phyloP scores from a whole-genome alignment of 2,888 invertebrate genomes.

The Agrochola lychnidis region DNA sequence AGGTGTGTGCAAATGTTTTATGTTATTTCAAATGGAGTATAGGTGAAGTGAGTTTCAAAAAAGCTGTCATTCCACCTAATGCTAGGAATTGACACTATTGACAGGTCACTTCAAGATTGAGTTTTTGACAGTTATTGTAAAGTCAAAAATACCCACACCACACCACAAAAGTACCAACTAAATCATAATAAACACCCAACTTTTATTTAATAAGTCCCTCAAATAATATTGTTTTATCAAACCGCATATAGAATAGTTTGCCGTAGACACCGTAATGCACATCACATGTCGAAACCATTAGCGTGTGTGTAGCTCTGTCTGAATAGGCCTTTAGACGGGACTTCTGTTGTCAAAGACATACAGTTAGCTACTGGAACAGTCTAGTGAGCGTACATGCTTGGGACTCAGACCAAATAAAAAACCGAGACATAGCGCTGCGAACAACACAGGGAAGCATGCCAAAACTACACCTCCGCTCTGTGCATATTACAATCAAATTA shows the following conservation, averaged over 20 bases:
- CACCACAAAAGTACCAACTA: background rate
- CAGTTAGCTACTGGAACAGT: slow-evolving; percentile 30
- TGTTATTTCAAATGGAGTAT: too few species aligned
- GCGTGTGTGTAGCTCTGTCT: slow-evolving; percentile 68
- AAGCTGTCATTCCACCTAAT: too few species aligned
- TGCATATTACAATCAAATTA: too few species aligned
- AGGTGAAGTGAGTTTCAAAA: too few species aligned
- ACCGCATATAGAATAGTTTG: slow-evolving; percentile 37
- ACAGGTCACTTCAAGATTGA: too few species aligned
- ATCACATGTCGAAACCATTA: slow-evolving; percentile 77
- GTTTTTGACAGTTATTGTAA: too few species aligned
- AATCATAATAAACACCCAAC: slow-evolving; percentile 1
- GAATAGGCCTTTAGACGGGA: slow-evolving; percentile 71
- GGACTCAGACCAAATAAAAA: too few species aligned
- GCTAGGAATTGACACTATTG: too few species aligned
- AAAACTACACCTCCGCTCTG: too few species aligned
- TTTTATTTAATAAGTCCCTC: background rate
- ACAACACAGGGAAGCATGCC: too few species aligned
- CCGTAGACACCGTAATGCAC: slow-evolving; percentile 68
- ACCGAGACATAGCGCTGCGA: too few species aligned
- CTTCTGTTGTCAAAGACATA: slow-evolving; percentile 36
- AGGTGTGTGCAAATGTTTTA: too few species aligned
- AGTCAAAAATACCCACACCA: background rate
- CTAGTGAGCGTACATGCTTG: slow-evolving; percentile 14
- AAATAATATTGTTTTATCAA: slow-evolving; percentile 34